phyloP scores from a whole-genome alignment of 2,797 vertebrate genomes.

The Gymnothorax javanicus region DNA sequence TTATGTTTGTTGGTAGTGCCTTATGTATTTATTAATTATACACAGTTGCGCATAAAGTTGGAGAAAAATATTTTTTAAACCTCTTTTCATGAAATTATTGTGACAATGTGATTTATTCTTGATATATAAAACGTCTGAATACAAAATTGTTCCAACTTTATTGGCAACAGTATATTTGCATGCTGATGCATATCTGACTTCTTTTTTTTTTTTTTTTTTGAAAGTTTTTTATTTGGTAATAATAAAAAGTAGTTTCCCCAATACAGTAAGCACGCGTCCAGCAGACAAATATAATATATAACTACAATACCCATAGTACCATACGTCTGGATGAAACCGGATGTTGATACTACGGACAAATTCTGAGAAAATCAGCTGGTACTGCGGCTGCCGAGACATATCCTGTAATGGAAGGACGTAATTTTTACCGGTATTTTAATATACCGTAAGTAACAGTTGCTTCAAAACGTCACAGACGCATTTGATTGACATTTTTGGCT shows the following conservation, averaged over 20 bases:
- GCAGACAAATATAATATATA: not conserved
- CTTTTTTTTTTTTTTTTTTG: too few relatives aligned
- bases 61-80: too few relatives aligned
- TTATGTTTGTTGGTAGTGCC: too few relatives aligned
- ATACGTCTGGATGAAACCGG: slow-evolving; percentile 50
- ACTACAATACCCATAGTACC: slow-evolving; percentile 64
- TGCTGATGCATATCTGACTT: too few relatives aligned
- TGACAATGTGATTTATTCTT: too few relatives aligned
- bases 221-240: too few relatives aligned
- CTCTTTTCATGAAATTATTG: too few relatives aligned
- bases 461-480: not conserved
- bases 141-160: too few relatives aligned
- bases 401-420: slow-evolving; percentile 44
- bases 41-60: too few relatives aligned
- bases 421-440: slow-evolving; percentile 51
- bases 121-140: too few relatives aligned
- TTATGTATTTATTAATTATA: too few relatives aligned
- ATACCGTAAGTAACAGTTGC: slow-evolving; percentile 50
- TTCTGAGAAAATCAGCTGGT: slow-evolving; percentile 43
- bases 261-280: not conserved
- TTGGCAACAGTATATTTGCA: too few relatives aligned
- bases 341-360: slow-evolving; percentile 64
- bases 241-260: not conserved
- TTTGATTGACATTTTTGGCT: slow-evolving; percentile 20
- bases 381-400: slow-evolving; percentile 38